A percentile compares a stretch with the other conserved stretches of the same genome.
Conservation (phyloP, 1,140 invertebrate species). For the Tetragonula clypearis region DNA sequence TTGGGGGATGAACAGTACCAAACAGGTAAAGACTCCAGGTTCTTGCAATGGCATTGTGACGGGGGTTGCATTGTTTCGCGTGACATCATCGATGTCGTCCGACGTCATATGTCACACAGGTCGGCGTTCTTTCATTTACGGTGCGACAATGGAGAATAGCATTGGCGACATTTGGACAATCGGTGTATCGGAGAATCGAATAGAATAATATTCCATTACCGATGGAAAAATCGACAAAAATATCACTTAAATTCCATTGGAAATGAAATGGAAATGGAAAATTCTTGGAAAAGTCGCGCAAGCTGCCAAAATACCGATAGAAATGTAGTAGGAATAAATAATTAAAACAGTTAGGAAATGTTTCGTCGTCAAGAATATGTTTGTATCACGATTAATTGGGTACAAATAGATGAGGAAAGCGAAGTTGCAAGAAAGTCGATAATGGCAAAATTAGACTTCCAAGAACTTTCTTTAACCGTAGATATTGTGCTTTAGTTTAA, state of each 20-base stretch:
- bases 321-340: not conserved
- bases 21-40: conserved; percentile 1
- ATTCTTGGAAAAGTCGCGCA: not conserved
- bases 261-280: not conserved
- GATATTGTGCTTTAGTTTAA: conserved; percentile 2
- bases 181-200: no score
- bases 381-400: not conserved
- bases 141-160: not conserved
- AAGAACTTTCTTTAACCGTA: conserved; percentile 6
- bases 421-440: not conserved
- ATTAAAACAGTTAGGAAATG: not conserved
- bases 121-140: not conserved
- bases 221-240: no score
- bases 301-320: not conserved
- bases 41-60: conserved; percentile 18
- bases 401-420: not conserved
- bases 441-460: not conserved
- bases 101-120: not conserved
- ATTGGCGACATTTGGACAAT: no score
- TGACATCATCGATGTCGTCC: conserved; percentile 25
- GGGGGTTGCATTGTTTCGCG: conserved; percentile 33
- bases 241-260: no score
- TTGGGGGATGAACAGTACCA: conserved; percentile 9
- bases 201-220: no score
- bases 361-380: not conserved